Conservation (phyloP, 2,888 invertebrate genomes). For the Melinaea marsaeus region DNA sequence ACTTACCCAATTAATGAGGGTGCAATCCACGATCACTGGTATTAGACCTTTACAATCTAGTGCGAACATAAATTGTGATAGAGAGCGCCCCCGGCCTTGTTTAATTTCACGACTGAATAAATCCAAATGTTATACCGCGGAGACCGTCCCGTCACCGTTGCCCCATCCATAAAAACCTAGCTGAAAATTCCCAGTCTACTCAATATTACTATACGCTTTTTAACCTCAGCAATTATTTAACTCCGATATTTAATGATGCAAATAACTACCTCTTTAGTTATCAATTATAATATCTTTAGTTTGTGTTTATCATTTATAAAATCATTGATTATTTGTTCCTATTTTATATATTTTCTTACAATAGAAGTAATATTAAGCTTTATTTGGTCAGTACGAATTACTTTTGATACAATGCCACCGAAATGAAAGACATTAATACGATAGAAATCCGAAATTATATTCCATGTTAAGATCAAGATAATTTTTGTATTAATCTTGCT, state of each 20-base stretch:
- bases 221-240: constrained; percentile 9
- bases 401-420: constrained; percentile 19
- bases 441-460: constrained; percentile 23
- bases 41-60: constrained; percentile 65
- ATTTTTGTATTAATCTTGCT: constrained; percentile 36
- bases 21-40: constrained; percentile 48
- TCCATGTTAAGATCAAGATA: constrained; percentile 27
- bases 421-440: constrained; percentile 29
- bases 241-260: not conserved
- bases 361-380: not conserved
- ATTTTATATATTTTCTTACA: not conserved
- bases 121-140: constrained; percentile 70
- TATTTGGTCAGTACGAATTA: constrained; percentile 10
- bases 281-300: too few species aligned
- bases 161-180: constrained; percentile 58
- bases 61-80: constrained; percentile 74
- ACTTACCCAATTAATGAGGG: constrained; percentile 63
- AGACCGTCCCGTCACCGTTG: constrained; percentile 52
- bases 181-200: constrained; percentile 36
- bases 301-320: too few species aligned
- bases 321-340: too few species aligned
- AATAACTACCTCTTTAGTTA: not conserved
- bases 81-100: constrained; percentile 67
- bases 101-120: constrained; percentile 77
- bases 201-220: constrained; percentile 20